Conservation (phyloP, 2,888 invertebrate genomes). For the Agrochola lychnidis region DNA sequence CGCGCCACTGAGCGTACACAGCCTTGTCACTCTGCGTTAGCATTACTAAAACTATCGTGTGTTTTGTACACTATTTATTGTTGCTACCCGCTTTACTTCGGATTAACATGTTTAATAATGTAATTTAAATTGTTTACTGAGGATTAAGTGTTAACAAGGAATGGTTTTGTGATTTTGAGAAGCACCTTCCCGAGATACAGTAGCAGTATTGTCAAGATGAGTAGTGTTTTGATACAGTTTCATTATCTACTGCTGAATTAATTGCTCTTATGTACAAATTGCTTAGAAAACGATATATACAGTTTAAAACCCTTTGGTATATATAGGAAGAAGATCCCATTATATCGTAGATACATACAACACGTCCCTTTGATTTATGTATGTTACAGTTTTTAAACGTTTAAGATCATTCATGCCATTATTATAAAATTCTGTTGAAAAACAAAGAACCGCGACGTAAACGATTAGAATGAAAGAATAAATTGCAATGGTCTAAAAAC, state of each 20-base stretch:
- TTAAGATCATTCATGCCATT: neutral
- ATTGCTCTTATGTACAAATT: too few relatives aligned
- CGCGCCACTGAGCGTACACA: conserved; percentile 67
- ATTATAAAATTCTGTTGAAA: neutral
- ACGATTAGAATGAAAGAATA: neutral
- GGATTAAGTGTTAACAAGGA: conserved; percentile 33
- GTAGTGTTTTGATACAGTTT: neutral
- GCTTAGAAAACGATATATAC: neutral
- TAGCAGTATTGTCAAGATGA: neutral
- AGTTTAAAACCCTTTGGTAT: neutral
- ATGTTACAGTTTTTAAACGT: neutral
- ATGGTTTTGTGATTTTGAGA: conserved; percentile 7
- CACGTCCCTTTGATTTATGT: neutral
- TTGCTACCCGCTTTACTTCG: conserved; percentile 37
- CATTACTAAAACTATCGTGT: conserved; percentile 58
- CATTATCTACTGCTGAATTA: neutral
- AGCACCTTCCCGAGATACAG: neutral
- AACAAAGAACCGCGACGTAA: neutral
- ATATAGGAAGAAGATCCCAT: neutral
- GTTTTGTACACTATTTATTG: conserved; percentile 56
- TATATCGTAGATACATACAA: neutral
- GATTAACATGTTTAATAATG: conserved; percentile 38
- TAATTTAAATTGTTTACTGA: conserved; percentile 29
- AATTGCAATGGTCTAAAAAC: neutral
- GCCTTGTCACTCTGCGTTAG: conserved; percentile 70